Evolutionary conservation across 2,797 vertebrate genomes (phyloP), one percentile per base, ranked within the genome.

Genomic region (Parauchenoglanis ngamensis): DNA sequence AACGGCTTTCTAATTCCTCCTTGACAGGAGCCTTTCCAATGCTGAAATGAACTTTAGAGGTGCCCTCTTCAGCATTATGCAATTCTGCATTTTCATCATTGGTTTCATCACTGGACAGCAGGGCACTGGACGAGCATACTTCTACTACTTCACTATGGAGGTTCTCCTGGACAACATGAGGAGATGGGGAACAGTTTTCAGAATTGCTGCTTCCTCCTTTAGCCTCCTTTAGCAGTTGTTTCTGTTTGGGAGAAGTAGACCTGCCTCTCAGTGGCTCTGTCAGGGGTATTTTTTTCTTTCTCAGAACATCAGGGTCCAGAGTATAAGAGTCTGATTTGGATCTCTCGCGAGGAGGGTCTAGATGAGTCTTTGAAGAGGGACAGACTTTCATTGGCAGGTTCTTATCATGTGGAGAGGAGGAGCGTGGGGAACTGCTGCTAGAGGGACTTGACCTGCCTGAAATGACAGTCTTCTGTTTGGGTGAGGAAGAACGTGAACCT

Each of bases 251-350:
- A 85, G 98, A 99, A 88, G 98, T 99, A 68, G 98, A 99, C 13
- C 98, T 95, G 46, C 98, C 98, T 87, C 98, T 95, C 25, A 99
- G 90, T 0, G 98, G 97, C 90, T 99, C 98, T 7, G 97, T 98
- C 4, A 99, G 95, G 0, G 98, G 97, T 82, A 97, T 94, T 91
- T 98, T 99, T 94, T 99, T 99, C 94, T 99, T 99, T 90, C 98
- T 96, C 63, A 99, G 96, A 0, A 97, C 97, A 88, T 99, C 98
- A 67, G 98, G 98, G 91, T 99, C 98, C 89, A 99, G 94, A 0
- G 98, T 99, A 89, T 99, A 99, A 0, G 98, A 99, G 93, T 99
- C 98, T 0, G 98, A 99, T 88, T 99, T 99, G 89, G 98, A 99
- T 88, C 98, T 95, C 89, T 99, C 98, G 86, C 98, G 96, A 85